These are phyloP conservation scores for Bergia sp. DNA, from an alignment of 92 coral and sea anemone genomes.

Conservation along the genomic window DNA sequence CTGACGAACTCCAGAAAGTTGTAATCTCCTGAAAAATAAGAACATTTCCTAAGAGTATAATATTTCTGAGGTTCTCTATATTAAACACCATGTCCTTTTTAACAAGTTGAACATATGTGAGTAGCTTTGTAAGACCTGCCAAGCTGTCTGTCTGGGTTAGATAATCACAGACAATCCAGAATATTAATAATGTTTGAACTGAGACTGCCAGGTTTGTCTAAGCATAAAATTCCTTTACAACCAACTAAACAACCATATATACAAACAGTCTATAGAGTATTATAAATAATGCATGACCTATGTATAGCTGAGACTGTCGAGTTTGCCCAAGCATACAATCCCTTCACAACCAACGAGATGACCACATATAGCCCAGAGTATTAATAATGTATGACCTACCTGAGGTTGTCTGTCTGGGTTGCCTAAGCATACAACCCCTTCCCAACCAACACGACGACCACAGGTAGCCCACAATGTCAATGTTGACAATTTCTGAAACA, in stretches of 20 bases:
- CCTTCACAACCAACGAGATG: no score
- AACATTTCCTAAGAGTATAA: not conserved
- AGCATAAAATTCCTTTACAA: slow-evolving; percentile 71
- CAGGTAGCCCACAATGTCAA: slow-evolving; percentile 72
- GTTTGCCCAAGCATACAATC: no score
- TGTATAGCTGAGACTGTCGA: no score
- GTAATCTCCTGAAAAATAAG: slow-evolving; percentile 33
- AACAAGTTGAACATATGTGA: no score
- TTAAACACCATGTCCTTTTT: no score
- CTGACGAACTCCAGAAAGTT: slow-evolving; percentile 52
- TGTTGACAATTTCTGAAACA: slow-evolving; percentile 53
- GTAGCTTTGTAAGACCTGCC: no score
- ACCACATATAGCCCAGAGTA: no score
- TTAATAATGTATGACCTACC: not conserved
- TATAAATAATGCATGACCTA: no score
- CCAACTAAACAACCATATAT: slow-evolving; percentile 59
- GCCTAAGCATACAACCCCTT: slow-evolving; percentile 71
- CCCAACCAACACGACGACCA: slow-evolving; percentile 73
- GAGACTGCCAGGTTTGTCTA: slow-evolving; percentile 63
- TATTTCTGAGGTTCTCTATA: no score
- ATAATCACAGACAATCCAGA: no score
- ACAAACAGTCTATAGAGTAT: no score
- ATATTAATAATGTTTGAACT: not conserved
- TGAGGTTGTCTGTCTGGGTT: slow-evolving; percentile 54
- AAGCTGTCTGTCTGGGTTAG: no score